These are phyloP conservation scores for Otolemur garnettii DNA, from an alignment of 2,113 vertebrate genomes.

Conservation along the genomic window DNA sequence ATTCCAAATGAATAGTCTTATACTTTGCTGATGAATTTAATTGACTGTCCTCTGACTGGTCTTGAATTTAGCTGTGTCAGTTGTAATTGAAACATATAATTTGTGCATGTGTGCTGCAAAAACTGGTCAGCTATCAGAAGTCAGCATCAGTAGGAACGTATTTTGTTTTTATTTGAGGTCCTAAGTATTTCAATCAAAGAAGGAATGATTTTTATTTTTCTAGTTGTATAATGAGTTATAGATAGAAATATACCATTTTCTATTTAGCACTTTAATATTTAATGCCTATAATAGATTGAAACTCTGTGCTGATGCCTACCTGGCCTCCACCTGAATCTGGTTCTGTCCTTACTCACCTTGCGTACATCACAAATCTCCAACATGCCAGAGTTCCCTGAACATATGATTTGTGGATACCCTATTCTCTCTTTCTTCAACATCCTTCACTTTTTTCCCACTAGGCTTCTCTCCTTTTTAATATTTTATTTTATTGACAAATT, in stretches of 20 bases:
- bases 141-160: not conserved
- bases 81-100: not conserved
- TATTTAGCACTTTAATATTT: not conserved
- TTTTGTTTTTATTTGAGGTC: conserved; percentile 2
- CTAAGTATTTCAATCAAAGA: not conserved
- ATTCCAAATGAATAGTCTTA: conserved; percentile 21
- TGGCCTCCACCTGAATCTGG: not conserved
- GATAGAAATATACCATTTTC: not conserved
- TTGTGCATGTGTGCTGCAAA: not conserved
- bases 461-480: not conserved
- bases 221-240: conserved; percentile 7
- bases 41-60: not conserved
- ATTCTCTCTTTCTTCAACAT: not conserved
- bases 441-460: not conserved
- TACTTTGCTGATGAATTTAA: conserved; percentile 39
- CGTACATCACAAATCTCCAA: not conserved
- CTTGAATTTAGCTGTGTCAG: not conserved
- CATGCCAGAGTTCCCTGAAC: not conserved
- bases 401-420: not conserved
- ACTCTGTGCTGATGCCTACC: not conserved
- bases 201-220: conserved; percentile 1
- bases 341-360: not conserved
- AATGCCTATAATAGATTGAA: not conserved
- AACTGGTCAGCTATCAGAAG: not conserved
- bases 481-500: not conserved